Evolutionary conservation across 2,888 invertebrate species (phyloP).

Genomic region (Dryadula phaetusa): DNA sequence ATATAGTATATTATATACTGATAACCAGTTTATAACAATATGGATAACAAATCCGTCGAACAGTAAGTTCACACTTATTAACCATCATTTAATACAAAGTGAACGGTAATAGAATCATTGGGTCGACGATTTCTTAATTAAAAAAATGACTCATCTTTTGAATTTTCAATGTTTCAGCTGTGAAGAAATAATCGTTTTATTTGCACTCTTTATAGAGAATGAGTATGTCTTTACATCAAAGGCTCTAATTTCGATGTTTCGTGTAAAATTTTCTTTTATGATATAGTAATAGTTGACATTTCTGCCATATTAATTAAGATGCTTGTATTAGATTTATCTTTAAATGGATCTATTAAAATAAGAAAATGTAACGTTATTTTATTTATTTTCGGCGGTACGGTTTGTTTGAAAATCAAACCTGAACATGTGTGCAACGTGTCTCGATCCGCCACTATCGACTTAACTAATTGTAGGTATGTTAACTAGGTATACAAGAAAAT

Average conservation of each 20-base stretch:
- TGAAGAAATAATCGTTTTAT: background rate
- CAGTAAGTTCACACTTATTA: background rate
- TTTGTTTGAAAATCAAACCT: too few relatives aligned
- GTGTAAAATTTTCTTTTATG: background rate
- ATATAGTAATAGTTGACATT: too few relatives aligned
- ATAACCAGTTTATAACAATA: background rate
- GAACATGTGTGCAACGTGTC: too few relatives aligned
- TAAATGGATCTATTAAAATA: too few relatives aligned
- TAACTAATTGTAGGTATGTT: too few relatives aligned
- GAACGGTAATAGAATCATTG: constrained; percentile 8
- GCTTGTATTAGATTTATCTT: too few relatives aligned
- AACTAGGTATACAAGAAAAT: too few relatives aligned
- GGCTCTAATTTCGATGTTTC: background rate
- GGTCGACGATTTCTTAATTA: constrained; percentile 12
- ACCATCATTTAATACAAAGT: background rate
- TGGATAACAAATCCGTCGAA: background rate
- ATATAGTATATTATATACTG: too few relatives aligned
- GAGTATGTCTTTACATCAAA: background rate
- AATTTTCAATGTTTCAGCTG: background rate
- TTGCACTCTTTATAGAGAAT: background rate
- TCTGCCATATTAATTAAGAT: too few relatives aligned
- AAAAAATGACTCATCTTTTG: background rate
- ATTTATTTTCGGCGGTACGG: too few relatives aligned
- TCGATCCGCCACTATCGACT: too few relatives aligned
- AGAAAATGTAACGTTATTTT: too few relatives aligned